These are phyloP conservation scores for Cheilinus undulatus DNA, from an alignment of 2,113 vertebrate genomes.

Conservation along the genomic window DNA sequence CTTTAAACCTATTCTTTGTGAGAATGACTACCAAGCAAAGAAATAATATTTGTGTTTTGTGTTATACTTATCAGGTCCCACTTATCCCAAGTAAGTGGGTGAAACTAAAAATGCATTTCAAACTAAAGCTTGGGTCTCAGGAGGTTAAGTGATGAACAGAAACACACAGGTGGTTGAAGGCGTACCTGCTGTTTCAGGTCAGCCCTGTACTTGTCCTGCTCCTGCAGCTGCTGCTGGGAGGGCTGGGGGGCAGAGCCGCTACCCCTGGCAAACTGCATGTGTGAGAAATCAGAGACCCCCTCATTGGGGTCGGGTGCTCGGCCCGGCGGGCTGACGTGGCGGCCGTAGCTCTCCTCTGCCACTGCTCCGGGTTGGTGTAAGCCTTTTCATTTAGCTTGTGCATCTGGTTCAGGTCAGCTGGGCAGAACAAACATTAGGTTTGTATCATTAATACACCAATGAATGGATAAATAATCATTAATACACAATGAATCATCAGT, in stretches of 20 bases:
- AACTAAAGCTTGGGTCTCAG: no score
- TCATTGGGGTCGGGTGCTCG: constrained; percentile 81
- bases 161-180: neutral
- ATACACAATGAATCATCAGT: no score
- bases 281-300: constrained; percentile 88
- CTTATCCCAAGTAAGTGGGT: no score
- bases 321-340: constrained; percentile 72
- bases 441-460: no score
- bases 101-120: no score
- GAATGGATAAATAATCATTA: no score
- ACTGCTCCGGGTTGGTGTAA: constrained; percentile 87
- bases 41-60: no score
- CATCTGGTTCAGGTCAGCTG: constrained; percentile 95
- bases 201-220: constrained; percentile 92
- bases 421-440: constrained; percentile 2
- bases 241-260: constrained; percentile 83
- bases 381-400: constrained; percentile 92
- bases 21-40: no score
- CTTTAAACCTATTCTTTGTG: no score
- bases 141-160: no score
- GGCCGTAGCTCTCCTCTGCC: constrained; percentile 84
- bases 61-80: no score
- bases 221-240: constrained; percentile 83
- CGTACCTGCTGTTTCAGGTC: constrained; percentile 85
- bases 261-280: constrained; percentile 87